These are phyloP conservation scores for Sander lucioperca DNA, from an alignment of 2,113 vertebrate genomes.

Conservation along the genomic window DNA sequence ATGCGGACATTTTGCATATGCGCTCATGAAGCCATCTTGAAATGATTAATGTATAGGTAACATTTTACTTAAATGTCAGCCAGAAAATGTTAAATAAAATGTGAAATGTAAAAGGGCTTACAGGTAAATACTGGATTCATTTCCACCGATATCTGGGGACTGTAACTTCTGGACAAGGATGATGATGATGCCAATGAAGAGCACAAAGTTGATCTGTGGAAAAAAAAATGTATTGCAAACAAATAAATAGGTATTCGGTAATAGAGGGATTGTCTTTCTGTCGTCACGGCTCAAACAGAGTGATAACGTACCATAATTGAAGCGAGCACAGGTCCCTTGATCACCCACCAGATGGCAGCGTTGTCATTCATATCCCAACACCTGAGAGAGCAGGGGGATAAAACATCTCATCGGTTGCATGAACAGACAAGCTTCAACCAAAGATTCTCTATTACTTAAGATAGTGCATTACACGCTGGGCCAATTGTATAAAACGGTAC, in stretches of 20 bases:
- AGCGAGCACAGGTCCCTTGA: conserved; percentile 95
- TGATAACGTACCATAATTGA: conserved; percentile 92
- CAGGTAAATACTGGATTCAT: conserved; percentile 99
- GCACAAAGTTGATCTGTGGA: conserved; percentile 94
- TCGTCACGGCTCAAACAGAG: too few relatives aligned
- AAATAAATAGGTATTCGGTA: not conserved
- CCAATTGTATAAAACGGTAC: too few relatives aligned
- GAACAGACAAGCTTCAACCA: not conserved
- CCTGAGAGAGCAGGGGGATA: conserved; percentile 69
- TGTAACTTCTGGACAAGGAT: conserved; percentile 98
- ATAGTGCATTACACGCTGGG: too few relatives aligned
- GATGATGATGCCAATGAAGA: conserved; percentile 97
- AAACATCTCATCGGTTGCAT: not conserved
- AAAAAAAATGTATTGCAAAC: not conserved
- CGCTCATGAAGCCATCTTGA: not conserved
- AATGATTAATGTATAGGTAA: not conserved
- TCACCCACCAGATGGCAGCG: conserved; percentile 98
- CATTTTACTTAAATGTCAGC: not conserved
- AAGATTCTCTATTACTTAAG: too few relatives aligned
- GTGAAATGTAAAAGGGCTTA: conserved; percentile 81
- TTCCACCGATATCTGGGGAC: conserved; percentile 97
- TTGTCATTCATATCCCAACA: conserved; percentile 98
- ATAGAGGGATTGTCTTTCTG: not conserved
- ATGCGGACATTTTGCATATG: not conserved
- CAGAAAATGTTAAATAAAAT: not conserved